Evolutionary conservation across 2,888 invertebrate genomes (phyloP).

Genomic region (Vannuccia rotundouncinata): DNA sequence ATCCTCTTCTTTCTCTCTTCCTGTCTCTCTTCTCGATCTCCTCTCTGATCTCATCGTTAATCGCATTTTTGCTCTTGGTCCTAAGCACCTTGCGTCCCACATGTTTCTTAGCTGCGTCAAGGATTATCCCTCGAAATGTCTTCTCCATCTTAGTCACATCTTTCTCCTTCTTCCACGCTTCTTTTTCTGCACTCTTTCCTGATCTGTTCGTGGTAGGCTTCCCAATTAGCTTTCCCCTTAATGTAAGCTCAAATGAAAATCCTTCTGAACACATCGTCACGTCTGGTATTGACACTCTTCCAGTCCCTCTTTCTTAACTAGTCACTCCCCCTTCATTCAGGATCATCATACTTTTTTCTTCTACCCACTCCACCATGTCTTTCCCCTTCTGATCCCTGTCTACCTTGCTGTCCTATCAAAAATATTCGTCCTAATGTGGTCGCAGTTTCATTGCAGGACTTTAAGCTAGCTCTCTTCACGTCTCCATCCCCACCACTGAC

Average conservation of each 20-base stretch:
- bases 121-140: neutral
- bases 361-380: neutral
- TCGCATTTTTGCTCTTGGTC: neutral
- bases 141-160: neutral
- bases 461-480: neutral
- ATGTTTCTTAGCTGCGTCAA: neutral
- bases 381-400: neutral
- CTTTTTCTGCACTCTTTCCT: neutral
- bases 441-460: neutral
- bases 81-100: neutral
- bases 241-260: neutral
- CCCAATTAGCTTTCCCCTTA: neutral
- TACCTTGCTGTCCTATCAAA: neutral
- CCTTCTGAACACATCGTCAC: neutral
- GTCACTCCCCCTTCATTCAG: neutral
- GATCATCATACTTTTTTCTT: neutral
- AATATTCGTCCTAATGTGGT: neutral
- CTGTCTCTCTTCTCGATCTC: neutral
- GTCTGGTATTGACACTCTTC: too few relatives aligned
- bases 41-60: neutral
- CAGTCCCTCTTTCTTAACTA: neutral
- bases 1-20: neutral
- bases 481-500: neutral
- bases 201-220: neutral
- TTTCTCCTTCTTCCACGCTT: neutral